Base-by-base conservation (phyloP, 2,113 vertebrate species). In the Zapornia atra region DNA sequence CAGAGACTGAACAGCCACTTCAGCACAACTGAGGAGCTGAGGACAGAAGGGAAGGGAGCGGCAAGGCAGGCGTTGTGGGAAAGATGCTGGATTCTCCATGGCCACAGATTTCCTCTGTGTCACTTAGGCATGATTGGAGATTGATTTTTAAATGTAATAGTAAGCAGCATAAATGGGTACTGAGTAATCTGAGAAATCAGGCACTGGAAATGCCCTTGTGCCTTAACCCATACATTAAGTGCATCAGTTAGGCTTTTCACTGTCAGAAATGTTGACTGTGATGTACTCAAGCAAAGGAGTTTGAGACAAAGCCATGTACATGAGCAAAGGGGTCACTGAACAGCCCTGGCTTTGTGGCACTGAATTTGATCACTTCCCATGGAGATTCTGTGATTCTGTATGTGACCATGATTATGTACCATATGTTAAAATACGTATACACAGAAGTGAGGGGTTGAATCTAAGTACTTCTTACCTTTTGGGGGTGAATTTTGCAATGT, bases 131-230 rank as follows among this genome's bases (percentile, higher is more conserved):
- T 25, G 60, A 65, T 2, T 50, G 3, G 44, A 21, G 65, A 90
- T 95, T 82, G 92, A 96, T 93, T 96, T 96, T 95, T 93, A 92
- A 93, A 96, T 89, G 86, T 34, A 82, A 3, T 82, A 79, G 69
- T 88, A 82, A 89, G 65, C 36, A 79, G 38, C 13, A 33, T 61
- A 95, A 96, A 38, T 59, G 50, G 15, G 16, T 33, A 71, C 38
- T 40, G 53, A 81, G 95, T 84, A 90, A 94, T 79, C 7, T 79
- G 83, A 95, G 80, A 89, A 92, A 91, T 65, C 51, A 70, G 42
- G 38, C 60, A 56, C 3, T 75, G 83, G 80, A 94, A 90, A 73
- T n/a, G 50, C 61, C 69, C 77, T 70, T 77, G 61, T 88, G 28
- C 46, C 42, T 88, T 81, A 93, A 56, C 22, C 31, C 88, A 86